These are phyloP conservation scores for Arctocebus calabarensis DNA, from an alignment of 2,797 vertebrate species.

Conservation along the genomic window DNA sequence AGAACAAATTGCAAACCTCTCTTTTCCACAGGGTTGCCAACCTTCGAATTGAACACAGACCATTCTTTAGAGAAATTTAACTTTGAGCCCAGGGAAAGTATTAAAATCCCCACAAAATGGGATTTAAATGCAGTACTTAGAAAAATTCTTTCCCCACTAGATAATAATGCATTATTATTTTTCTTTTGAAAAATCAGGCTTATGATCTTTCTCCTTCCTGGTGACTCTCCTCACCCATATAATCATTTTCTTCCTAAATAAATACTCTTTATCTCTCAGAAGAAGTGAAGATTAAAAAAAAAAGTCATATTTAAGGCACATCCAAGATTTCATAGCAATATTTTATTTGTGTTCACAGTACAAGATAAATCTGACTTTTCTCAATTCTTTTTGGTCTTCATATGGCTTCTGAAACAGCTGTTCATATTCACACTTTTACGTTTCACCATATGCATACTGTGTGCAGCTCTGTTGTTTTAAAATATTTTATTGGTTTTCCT, in stretches of 20 bases:
- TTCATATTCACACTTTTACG: slow-evolving; percentile 78
- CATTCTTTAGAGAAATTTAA: slow-evolving; percentile 45
- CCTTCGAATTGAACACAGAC: background rate
- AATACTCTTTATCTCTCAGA: background rate
- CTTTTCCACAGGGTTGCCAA: background rate
- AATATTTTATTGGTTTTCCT: slow-evolving; percentile 83
- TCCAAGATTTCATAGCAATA: slow-evolving; percentile 78
- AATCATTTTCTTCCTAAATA: slow-evolving; percentile 41
- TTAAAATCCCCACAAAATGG: background rate
- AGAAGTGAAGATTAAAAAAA: slow-evolving; percentile 61
- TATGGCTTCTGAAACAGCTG: slow-evolving; percentile 81
- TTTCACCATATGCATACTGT: slow-evolving; percentile 70
- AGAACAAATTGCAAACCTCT: background rate
- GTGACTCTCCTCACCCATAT: background rate
- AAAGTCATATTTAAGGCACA: slow-evolving; percentile 59
- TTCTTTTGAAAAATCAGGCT: slow-evolving; percentile 34
- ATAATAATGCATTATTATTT: background rate
- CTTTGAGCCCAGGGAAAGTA: slow-evolving; percentile 1
- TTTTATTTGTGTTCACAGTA: slow-evolving; percentile 80
- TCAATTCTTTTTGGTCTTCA: slow-evolving; percentile 72
- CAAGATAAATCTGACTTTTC: slow-evolving; percentile 79
- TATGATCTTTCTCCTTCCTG: background rate
- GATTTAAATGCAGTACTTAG: slow-evolving; percentile 41
- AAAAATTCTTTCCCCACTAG: background rate
- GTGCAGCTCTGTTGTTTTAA: slow-evolving; percentile 83